These are phyloP conservation scores for Todiramphus chloris DNA, from an alignment of 2,113 vertebrate genomes.

Conservation along the genomic window DNA sequence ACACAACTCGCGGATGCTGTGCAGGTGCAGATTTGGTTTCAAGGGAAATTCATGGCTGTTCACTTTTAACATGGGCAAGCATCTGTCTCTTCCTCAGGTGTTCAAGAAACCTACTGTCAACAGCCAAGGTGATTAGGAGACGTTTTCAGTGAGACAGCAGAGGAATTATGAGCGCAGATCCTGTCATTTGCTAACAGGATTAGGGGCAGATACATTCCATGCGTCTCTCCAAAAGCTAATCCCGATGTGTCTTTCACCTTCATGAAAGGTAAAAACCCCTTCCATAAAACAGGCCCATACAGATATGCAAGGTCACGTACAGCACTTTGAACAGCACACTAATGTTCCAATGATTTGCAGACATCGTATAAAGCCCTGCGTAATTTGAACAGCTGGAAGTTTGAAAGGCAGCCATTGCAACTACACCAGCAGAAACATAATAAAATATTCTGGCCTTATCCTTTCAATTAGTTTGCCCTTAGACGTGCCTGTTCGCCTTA, in stretches of 20 bases:
- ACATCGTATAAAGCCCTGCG: neutral
- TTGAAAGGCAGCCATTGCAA: neutral
- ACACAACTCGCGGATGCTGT: neutral
- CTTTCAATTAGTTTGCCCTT: neutral
- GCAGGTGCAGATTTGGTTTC: slow-evolving; percentile 22
- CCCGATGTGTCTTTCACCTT: neutral
- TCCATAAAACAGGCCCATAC: neutral
- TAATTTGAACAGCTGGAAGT: slow-evolving; percentile 6
- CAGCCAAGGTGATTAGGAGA: slow-evolving; percentile 31
- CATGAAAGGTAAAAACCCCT: neutral
- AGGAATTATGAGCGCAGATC: neutral
- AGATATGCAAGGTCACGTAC: neutral
- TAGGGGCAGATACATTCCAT: slow-evolving; percentile 29
- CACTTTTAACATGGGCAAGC: slow-evolving; percentile 33
- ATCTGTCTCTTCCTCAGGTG: slow-evolving; percentile 40
- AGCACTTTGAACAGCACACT: neutral
- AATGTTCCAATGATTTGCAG: neutral
- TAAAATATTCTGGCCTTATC: neutral
- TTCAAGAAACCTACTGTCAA: slow-evolving; percentile 34
- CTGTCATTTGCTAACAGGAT: slow-evolving; percentile 31
- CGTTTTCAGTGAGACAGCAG: neutral
- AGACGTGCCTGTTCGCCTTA: neutral
- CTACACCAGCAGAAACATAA: neutral
- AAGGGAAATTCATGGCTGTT: neutral
- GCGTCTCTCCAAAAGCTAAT: neutral